phyloP scores from a whole-genome alignment of 2,888 invertebrate genomes.

The Drosophila nr. fundita region DNA sequence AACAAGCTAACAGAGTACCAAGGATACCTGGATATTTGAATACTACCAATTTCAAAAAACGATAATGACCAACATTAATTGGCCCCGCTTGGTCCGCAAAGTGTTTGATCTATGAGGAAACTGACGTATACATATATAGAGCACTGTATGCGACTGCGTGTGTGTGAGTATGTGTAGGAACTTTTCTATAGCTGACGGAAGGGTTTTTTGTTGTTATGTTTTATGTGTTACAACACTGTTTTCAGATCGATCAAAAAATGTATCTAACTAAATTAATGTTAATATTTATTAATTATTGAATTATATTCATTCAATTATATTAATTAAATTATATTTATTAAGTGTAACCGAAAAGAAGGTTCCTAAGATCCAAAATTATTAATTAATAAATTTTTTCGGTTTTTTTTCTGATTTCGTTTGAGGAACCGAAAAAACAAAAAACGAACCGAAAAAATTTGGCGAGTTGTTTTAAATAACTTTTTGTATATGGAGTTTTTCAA shows the following conservation, averaged over 20 bases:
- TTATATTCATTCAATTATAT: neutral
- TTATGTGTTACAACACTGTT: conserved; percentile 2
- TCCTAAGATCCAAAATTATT: neutral
- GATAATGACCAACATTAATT: conserved; percentile 30
- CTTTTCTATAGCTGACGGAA: neutral
- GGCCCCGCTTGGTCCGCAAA: conserved; percentile 60
- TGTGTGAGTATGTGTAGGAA: conserved; percentile 5
- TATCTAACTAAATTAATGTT: neutral
- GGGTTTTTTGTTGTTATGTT: neutral
- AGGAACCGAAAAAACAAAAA: neutral
- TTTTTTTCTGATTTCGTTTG: neutral
- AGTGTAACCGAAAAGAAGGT: neutral
- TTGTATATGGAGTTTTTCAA: neutral
- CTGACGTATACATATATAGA: conserved; percentile 21
- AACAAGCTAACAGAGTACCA: conserved; percentile 27
- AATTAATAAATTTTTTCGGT: neutral
- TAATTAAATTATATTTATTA: neutral
- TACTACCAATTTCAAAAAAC: conserved; percentile 42
- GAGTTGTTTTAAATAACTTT: too few species aligned
- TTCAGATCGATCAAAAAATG: neutral
- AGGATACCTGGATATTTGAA: conserved; percentile 2
- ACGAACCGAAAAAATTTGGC: too few species aligned
- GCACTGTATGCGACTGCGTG: conserved; percentile 18
- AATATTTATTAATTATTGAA: neutral
- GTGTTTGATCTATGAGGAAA: conserved; percentile 23